A percentile compares a stretch with the other conserved stretches of the same genome.
phyloP scores from a whole-genome alignment of 1,140 invertebrate genomes.

The Aphis craccivora region DNA sequence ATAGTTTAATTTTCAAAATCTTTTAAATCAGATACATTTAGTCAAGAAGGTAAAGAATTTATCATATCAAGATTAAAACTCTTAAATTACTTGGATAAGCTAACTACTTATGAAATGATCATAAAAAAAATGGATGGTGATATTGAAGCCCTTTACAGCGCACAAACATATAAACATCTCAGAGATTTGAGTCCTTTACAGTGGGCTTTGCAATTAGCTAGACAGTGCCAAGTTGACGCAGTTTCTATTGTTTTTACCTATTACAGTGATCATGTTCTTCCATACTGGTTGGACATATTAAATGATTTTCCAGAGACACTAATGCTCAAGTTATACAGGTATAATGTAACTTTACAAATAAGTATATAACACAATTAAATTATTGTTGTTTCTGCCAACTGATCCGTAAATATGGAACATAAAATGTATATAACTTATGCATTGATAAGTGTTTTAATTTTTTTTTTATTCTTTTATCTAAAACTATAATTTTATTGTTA shows the following conservation, averaged over 20 bases:
- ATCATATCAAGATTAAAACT: slow-evolving; percentile 49
- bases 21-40: slow-evolving; percentile 17
- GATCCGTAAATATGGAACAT: too few relatives aligned
- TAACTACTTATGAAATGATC: slow-evolving; percentile 46
- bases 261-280: slow-evolving; percentile 38
- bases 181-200: slow-evolving; percentile 48
- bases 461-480: background rate
- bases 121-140: slow-evolving; percentile 33
- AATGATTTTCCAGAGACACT: slow-evolving; percentile 52
- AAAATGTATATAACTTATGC: background rate
- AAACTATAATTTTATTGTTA: too few relatives aligned
- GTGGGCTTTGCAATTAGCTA: slow-evolving; percentile 44
- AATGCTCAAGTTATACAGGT: slow-evolving; percentile 51
- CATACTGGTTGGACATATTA: slow-evolving; percentile 45
- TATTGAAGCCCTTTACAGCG: background rate
- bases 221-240: slow-evolving; percentile 49
- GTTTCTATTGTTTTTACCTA: slow-evolving; percentile 52
- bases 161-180: slow-evolving; percentile 35
- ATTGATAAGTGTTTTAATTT: too few relatives aligned
- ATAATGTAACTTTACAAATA: background rate
- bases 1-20: background rate
- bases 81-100: slow-evolving; percentile 38
- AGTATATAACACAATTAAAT: background rate
- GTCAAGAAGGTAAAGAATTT: slow-evolving; percentile 46
- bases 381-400: background rate